Base-by-base conservation (phyloP, 2,888 invertebrate genomes). In the Sinodicranocentrus sp. region DNA sequence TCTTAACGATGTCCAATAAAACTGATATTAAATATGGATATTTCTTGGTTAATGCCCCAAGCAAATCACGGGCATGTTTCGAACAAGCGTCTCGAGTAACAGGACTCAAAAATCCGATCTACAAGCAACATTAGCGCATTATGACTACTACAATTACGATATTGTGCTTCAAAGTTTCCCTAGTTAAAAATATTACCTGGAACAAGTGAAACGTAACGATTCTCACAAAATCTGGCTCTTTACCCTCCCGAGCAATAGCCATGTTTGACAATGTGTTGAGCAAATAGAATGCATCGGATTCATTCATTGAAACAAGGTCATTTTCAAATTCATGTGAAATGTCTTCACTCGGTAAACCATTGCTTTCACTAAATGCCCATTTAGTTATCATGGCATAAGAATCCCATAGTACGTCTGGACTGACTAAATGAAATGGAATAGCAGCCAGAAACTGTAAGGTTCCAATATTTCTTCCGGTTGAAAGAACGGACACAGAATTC, bases 381-480 rank as follows among this genome's bases (percentile, higher is more conserved):
- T 86, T 87, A 0, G 88, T 88, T 13, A 88, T 59, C n/a, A 84
- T 23, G 1, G 93, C 93, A 89, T 93, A 94, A 78, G 94, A 91
- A 89, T 92, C 92, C 94, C 94, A 94, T n/a, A 94, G 89, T 3
- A 93, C 92, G 65, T 91, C 90, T 0, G 92, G 89, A 10, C 94
- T 92, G 28, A 94, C 92, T 63, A 92, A 91, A 84, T 92, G 91
- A 89, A 94, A 95, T 0, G 96, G 95, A 87, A 95, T 92, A 21
- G 94, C 94, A 15, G 95, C 94, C 88, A 96, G 92, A 91, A 95
- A 96, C 90, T 96, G 95, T 94, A 95, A 95, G 1, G 95, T 94
- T 8, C 95, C 95, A 84, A 95, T 91, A 89, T 94, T 94, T 63
- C 94, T 93, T 0, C 94, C 94, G 1, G 93, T 92, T 89, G 95